A percentile compares a stretch with the other conserved stretches of the same genome.
Evolutionary conservation across 2,888 invertebrate species (phyloP).

Genomic region (Leucophora obtusa): DNA sequence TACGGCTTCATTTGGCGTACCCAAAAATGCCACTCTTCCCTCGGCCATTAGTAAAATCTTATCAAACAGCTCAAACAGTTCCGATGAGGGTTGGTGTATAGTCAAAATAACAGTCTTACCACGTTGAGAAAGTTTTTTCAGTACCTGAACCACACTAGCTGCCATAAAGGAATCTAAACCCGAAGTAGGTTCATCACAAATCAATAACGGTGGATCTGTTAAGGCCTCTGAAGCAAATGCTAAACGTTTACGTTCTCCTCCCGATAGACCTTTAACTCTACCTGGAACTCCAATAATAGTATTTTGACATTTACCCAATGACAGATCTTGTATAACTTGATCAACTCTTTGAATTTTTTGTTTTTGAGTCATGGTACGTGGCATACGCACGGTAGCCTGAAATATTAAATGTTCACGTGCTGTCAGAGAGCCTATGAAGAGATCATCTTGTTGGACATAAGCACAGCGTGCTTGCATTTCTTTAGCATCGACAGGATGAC

Average conservation of each 20-base stretch:
- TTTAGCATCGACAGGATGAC: conserved; percentile 85
- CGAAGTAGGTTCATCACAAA: conserved; percentile 98
- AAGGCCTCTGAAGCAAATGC: conserved; percentile 98
- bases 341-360: conserved; percentile 89
- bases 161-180: conserved; percentile 99
- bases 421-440: conserved; percentile 94
- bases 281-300: conserved; percentile 94
- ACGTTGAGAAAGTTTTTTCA: conserved; percentile 86
- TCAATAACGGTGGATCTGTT: conserved; percentile 95
- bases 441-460: conserved; percentile 96
- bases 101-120: conserved; percentile 95
- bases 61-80: conserved; percentile 93
- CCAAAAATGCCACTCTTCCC: conserved; percentile 93
- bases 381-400: conserved; percentile 93
- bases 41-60: conserved; percentile 93
- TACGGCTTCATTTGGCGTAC: conserved; percentile 87
- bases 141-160: conserved; percentile 91
- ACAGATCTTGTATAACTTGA: conserved; percentile 91
- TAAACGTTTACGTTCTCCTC: conserved; percentile 96
- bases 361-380: conserved; percentile 84
- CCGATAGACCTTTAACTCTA: conserved; percentile 93
- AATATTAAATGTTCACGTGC: conserved; percentile 93
- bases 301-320: conserved; percentile 92
- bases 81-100: conserved; percentile 97
- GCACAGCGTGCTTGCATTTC: conserved; percentile 88